Evolutionary conservation across 2,113 vertebrate species (phyloP), one percentile per base, ranked within the genome.

Genomic region (Shinisaurus crocodilurus): DNA sequence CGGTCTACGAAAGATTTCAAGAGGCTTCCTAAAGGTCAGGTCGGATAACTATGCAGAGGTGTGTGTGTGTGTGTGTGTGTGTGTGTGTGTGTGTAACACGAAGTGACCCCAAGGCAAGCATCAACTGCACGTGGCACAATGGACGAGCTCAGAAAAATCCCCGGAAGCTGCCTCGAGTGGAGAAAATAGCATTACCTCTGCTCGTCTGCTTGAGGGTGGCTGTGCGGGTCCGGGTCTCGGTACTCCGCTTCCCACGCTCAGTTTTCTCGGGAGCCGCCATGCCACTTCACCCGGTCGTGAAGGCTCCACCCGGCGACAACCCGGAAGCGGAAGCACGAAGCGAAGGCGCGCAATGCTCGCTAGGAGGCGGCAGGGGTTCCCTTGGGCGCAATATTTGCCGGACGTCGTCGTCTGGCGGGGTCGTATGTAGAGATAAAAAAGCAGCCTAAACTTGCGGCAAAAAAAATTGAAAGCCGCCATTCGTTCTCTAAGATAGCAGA

Each of bases 181-280:
- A 15, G 34, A 6, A 16, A 3, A 69, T 20, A 37, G 6, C 23
- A 1, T 60, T 54, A 93, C 95, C 92, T 91, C 75, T 0, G 1
- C 15, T 63, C 18, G 86, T 7, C 69, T 94, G 91, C 74, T 92
- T 93, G 57, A 2, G 60, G 20, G 60, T 3, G 60, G 54, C 90
- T 13, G 15, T 23, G 79, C 82, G 37, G 7, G 77, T 87, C 5
- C 45, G 69, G 3, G 40, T 0, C 2, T 6, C 88, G 0, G 0
- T 0, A 0, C 2, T 13, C 0, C 9, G 72, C 16, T 50, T 72
- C 45, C 37, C n/a, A 0, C 1, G 0, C 12, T 6, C 12, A 0
- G 0, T 1, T 2, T 13, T 20, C 50, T 4, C 15, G 0, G 89
- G 0, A 0, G 82, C 86, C 76, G 93, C 95, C 96, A 97, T 97